Evolutionary conservation across 2,888 invertebrate species (phyloP), one percentile per base, ranked within the genome.

Genomic region (Ennomos quercinarius): DNA sequence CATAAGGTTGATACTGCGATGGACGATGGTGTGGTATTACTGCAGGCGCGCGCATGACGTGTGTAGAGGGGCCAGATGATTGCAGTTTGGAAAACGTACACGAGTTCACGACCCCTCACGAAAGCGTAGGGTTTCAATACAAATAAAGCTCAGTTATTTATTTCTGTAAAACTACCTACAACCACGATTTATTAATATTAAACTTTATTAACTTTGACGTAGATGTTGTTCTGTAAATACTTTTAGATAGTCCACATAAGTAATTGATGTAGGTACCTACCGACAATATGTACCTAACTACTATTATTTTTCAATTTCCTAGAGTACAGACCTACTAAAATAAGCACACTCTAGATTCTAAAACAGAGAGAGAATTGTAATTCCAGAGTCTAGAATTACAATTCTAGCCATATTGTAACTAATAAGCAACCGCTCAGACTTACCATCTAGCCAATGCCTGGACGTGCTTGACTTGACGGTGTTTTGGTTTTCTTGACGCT

Each of bases 41-140:
- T 83, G 84, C 83, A 83, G 77, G 78, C 81, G 78, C 78, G 81
- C 80, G 75, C 77, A 83, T 84, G 87, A 86, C 84, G 83, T 86
- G 89, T 78, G 77, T 77, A 75, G n/a, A 74, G 87, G 88, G 83
- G 83, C 80, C 80, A 84, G 81, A 84, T 83, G 88, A 91, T 88
- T 86, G 86, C 84, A 89, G 85, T 86, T 82, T 84, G 80, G 81
- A 83, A 83, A 83, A 83, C 83, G 78, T 76, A 66, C n/a, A n/a
- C 65, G 70, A 51, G 60, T 55, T 61, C 60, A 64, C 50, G 61
- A 82, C 83, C 83, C 84, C 80, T 81, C 79, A 65, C 71, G 66
- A 75, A 64, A 63, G 49, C 48, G 54, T 60, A 64, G 66, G 62
- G 58, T 63, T 61, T 57, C 60, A 61, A 64, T 61, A 50, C 65